Percentiles rank a stretch among this genome's conserved stretches.
Evolutionary conservation across 2,888 invertebrate genomes (phyloP).

Genomic region (Euclidia mi): DNA sequence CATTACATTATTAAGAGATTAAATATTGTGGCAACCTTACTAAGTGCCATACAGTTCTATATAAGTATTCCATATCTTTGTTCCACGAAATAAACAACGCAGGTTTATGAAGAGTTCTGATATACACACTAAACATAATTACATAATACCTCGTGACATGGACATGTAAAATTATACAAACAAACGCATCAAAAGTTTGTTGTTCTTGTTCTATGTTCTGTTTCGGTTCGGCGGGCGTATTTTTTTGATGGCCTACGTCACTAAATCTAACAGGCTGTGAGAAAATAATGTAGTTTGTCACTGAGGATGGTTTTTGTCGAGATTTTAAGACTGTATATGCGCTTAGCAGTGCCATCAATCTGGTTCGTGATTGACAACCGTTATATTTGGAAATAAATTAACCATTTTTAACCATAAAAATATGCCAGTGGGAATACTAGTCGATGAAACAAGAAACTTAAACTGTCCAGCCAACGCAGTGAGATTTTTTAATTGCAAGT

Average conservation of each 20-base stretch:
- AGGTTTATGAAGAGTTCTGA: conserved; percentile 12
- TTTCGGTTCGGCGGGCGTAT: conserved; percentile 21
- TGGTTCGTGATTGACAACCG: too few species aligned
- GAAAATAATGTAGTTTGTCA: conserved; percentile 26
- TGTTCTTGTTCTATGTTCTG: conserved; percentile 38
- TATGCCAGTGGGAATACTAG: too few species aligned
- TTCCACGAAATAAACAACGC: conserved; percentile 6
- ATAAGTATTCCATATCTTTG: conserved; percentile 8
- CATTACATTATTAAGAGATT: too few species aligned
- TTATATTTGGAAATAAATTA: too few species aligned
- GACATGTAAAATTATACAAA: conserved; percentile 29
- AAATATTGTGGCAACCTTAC: too few species aligned
- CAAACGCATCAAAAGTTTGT: conserved; percentile 43
- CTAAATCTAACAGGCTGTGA: conserved; percentile 24
- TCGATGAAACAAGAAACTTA: too few species aligned
- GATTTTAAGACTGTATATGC: too few species aligned
- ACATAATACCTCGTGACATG: conserved; percentile 4
- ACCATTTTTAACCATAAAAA: too few species aligned
- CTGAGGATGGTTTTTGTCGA: too few species aligned
- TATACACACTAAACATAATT: conserved; percentile 9
- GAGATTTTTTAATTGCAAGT: too few species aligned
- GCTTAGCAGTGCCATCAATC: too few species aligned
- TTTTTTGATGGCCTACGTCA: conserved; percentile 33
- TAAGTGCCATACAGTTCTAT: conserved; percentile 1
- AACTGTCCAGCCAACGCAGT: too few species aligned